Evolutionary conservation across 30 jellyfish, hydroid and myxozoan species (phyloP).

Genomic region (Sanderia malayensis): DNA sequence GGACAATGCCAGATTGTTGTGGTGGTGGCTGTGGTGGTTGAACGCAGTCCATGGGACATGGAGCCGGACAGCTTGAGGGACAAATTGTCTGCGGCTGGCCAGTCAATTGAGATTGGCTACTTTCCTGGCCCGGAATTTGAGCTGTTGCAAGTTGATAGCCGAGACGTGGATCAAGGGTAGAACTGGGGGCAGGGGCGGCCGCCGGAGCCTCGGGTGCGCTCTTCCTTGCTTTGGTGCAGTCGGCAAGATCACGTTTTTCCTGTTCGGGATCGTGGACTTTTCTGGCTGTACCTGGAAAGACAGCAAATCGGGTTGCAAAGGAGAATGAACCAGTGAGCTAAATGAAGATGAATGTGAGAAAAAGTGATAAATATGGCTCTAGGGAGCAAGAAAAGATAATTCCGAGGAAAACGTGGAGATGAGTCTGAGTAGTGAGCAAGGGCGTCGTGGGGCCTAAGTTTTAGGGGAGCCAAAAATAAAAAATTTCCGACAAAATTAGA

Average conservation of each 20-base stretch:
- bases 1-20: neutral
- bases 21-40: conserved; percentile 36
- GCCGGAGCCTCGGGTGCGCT: conserved; percentile 82
- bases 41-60: conserved; percentile 27
- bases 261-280: conserved; percentile 72
- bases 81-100: conserved; percentile 33
- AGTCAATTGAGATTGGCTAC: conserved; percentile 44
- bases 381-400: no score
- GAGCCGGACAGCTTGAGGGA: conserved; percentile 55
- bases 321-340: no score
- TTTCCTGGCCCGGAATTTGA: conserved; percentile 77
- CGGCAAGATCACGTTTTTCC: conserved; percentile 56
- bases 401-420: no score
- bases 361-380: no score
- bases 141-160: conserved; percentile 92
- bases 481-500: no score
- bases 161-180: conserved; percentile 76
- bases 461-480: no score
- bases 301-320: no score
- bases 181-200: conserved; percentile 82
- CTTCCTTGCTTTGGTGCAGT: conserved; percentile 77
- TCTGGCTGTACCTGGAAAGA: conserved; percentile 63
- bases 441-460: no score
- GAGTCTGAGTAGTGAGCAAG: no score
- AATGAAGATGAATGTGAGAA: no score